Percentiles rank a stretch among this genome's conserved stretches.
Conservation (phyloP, 2,888 invertebrate species). For the Melinaea marsaeus region DNA sequence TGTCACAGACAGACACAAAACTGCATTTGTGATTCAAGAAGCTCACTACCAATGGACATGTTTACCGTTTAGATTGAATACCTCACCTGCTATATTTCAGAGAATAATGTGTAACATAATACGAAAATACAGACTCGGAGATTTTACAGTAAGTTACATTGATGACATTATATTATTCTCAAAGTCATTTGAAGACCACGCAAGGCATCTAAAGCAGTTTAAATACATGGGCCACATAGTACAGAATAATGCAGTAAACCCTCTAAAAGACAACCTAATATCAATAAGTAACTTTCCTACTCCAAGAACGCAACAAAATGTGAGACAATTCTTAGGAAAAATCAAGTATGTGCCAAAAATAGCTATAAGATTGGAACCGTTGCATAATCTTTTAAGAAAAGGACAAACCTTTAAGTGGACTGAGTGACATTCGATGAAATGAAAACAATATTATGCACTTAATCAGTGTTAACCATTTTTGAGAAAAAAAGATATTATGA, state of each 20-base stretch:
- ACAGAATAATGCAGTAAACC: constrained; percentile 26
- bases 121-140: not conserved
- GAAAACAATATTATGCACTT: too few species aligned
- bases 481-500: constrained; percentile 22
- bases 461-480: not conserved
- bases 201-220: constrained; percentile 24
- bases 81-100: not conserved
- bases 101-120: not conserved
- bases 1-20: constrained; percentile 14
- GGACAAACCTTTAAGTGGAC: constrained; percentile 27
- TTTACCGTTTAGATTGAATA: not conserved
- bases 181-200: constrained; percentile 28
- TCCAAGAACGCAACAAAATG: constrained; percentile 26
- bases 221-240: constrained; percentile 13
- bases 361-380: constrained; percentile 34
- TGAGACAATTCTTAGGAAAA: constrained; percentile 34
- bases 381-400: constrained; percentile 36
- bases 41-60: not conserved
- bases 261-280: constrained; percentile 33
- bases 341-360: constrained; percentile 31
- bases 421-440: too few species aligned
- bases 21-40: constrained; percentile 4
- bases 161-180: constrained; percentile 31
- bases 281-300: constrained; percentile 26
- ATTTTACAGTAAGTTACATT: constrained; percentile 16